Base-by-base conservation (phyloP, 1,140 invertebrate species). In the Papilio machaon region DNA sequence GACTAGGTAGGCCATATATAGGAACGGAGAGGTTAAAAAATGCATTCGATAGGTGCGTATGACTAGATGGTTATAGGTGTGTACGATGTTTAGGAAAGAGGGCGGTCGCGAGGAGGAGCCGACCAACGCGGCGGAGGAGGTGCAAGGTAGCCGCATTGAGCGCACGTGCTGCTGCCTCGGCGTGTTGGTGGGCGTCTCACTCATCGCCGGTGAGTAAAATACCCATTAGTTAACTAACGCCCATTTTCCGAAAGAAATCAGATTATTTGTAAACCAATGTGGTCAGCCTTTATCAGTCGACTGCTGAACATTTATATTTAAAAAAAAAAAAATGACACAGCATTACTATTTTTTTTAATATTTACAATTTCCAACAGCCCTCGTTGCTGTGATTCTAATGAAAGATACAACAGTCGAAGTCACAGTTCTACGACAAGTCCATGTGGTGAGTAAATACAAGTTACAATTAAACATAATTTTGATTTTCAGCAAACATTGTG, bases 81-180 rank as follows among this genome's bases (percentile, higher is more conserved):
- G 82, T 80, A 75, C 60, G 82, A 78, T 85, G 84, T 67, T 81
- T 85, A 94, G 92, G 93, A 92, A 91, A 91, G 93, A 93, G 93
- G 92, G 92, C 89, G 91, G 92, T 90, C 89, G 88, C 92, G 91
- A 94, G 91, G 88, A 93, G 89, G 90, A 89, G 90, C 86, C 92
- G 85, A 90, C 90, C 88, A 89, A 89, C 87, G 89, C 91, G 89
- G 85, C 89, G 86, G 88, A 88, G 81, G 88, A 85, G 88, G 86
- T 85, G 83, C 84, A 90, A 82, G 87, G 88, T 85, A 92, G 93
- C 91, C 91, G 90, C 86, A 92, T 87, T 82, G 92, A 94, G 86
- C 91, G 93, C 88, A 91, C 92, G 82, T 95, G 94, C 88, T 95
- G 93, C 86, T 95, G 92, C 90, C 91, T 95, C 87, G 94, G 92